Evolutionary conservation across 2,888 invertebrate species (phyloP).

Genomic region (Brachynemurus nebulosus): DNA sequence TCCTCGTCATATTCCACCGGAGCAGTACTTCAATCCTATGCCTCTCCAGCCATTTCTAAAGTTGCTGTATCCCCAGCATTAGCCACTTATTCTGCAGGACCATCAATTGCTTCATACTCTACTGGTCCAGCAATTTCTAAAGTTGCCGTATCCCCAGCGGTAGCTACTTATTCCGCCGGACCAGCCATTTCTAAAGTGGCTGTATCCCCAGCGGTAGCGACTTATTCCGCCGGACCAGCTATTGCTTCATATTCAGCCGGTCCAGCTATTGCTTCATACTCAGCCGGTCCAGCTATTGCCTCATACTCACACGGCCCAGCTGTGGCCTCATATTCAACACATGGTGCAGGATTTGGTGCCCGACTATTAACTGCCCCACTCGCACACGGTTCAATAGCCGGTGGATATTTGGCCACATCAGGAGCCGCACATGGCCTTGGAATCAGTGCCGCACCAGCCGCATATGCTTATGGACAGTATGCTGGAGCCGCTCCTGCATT

Average conservation of each 20-base stretch:
- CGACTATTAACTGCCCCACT: slow-evolving; percentile 37
- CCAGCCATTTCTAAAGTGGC: slow-evolving; percentile 25
- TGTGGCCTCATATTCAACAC: slow-evolving; percentile 32
- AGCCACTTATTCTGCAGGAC: slow-evolving; percentile 2
- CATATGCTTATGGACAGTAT: slow-evolving; percentile 22
- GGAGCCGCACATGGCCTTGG: neutral
- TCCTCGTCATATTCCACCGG: slow-evolving; percentile 10
- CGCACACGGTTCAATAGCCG: slow-evolving; percentile 29
- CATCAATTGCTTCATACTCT: slow-evolving; percentile 26
- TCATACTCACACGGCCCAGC: slow-evolving; percentile 26
- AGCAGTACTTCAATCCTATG: slow-evolving; percentile 9
- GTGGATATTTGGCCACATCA: neutral
- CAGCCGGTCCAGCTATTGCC: slow-evolving; percentile 13
- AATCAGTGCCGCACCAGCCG: slow-evolving; percentile 11
- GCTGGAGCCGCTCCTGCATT: slow-evolving; percentile 24
- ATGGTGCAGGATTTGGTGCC: slow-evolving; percentile 38
- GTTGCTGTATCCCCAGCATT: slow-evolving; percentile 8
- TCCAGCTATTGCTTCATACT: slow-evolving; percentile 23
- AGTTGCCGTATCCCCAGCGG: slow-evolving; percentile 20
- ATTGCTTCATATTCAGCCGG: neutral
- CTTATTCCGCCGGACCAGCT: slow-evolving; percentile 21
- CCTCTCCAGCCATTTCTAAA: slow-evolving; percentile 8
- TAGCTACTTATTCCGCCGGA: slow-evolving; percentile 18
- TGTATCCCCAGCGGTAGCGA: slow-evolving; percentile 27
- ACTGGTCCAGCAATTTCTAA: slow-evolving; percentile 9